Evolutionary conservation across 2,113 vertebrate species (phyloP).

Genomic region (Coreoperca whiteheadi): DNA sequence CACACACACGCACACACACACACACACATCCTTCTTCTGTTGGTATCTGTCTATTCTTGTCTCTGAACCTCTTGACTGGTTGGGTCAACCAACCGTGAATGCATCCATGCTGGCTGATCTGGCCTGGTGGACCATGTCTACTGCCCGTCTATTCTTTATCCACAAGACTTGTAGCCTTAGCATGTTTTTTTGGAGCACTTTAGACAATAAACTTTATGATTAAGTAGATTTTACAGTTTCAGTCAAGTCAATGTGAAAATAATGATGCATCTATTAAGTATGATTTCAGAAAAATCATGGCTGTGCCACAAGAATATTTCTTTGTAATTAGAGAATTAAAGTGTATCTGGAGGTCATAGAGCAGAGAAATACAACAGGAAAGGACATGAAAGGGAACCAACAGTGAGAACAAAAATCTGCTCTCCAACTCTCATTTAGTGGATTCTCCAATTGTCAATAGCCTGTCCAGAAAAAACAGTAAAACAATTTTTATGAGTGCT

Average conservation of each 20-base stretch:
- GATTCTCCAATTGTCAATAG: conserved; percentile 70
- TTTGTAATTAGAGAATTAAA: conserved; percentile 14
- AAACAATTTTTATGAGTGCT: conserved; percentile 84
- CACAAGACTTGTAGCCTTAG: conserved; percentile 25
- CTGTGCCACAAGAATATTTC: not conserved
- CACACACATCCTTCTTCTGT: conserved; percentile 29
- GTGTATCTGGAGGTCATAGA: not conserved
- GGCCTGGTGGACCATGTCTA: conserved; percentile 68
- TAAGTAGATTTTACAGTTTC: conserved; percentile 16
- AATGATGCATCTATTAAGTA: not conserved
- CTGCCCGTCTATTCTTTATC: conserved; percentile 47
- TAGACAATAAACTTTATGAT: conserved; percentile 14
- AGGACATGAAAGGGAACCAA: conserved; percentile 37
- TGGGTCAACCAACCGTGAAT: conserved; percentile 67
- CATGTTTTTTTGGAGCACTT: not conserved
- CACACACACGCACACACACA: conserved; percentile 51
- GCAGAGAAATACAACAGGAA: conserved; percentile 31
- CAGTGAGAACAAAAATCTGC: conserved; percentile 40
- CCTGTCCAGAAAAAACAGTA: conserved; percentile 84
- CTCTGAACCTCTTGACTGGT: conserved; percentile 56
- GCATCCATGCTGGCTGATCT: conserved; percentile 65
- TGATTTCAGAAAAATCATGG: conserved; percentile 15
- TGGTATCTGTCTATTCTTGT: conserved; percentile 67
- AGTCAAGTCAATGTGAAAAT: conserved; percentile 3
- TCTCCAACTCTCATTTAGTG: conserved; percentile 41